Base-by-base conservation (phyloP, 2,113 vertebrate species). In the Chloroceryle aenea region DNA sequence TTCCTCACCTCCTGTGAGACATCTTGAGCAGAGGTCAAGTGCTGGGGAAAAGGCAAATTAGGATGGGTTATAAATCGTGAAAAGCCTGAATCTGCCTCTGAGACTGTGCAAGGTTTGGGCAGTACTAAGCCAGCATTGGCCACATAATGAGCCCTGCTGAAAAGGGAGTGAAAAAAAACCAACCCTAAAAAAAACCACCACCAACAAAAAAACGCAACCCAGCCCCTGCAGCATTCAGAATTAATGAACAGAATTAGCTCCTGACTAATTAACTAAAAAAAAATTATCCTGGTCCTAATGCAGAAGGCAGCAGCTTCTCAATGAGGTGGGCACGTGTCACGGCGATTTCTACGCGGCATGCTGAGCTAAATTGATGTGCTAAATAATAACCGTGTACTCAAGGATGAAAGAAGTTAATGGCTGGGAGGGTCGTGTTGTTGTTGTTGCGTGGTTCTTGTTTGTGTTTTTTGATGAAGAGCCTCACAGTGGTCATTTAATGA, bases 161-260 rank as follows among this genome's bases (percentile, higher is more conserved):
- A 83, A 83, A 63, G 59, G 34, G 71, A 87, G 23, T 42, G 71
- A 26, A 32, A 75, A 74, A 66, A 79, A 3, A 1, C 40, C 32
- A 45, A 20, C 45, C 73, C 64, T 62, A 61, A 68, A 85, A 55
- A 59, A 22, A 23, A 9, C 29, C 26, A 61, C 45, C 7, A 14
- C 2, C 61, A 43, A 43, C 30, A 52, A 66, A 59, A 36, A 16
- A 36, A 13, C 18, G 21, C 58, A 81, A 43, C 63, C 42, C 64
- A 63, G 32, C 89, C 83, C 93, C 77, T 84, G 87, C 19, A 4
- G 91, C 72, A 52, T 78, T 88, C 52, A 19, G 68, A 95, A 90
- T 84, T 94, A 90, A 96, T 74, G 38, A 94, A 83, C 0, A 1
- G 85, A 94, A 94, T 92, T 94, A 95, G 23, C 68, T 94, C 42